Conservation (phyloP, 1,140 invertebrate genomes). For the Drosophila oshimai region DNA sequence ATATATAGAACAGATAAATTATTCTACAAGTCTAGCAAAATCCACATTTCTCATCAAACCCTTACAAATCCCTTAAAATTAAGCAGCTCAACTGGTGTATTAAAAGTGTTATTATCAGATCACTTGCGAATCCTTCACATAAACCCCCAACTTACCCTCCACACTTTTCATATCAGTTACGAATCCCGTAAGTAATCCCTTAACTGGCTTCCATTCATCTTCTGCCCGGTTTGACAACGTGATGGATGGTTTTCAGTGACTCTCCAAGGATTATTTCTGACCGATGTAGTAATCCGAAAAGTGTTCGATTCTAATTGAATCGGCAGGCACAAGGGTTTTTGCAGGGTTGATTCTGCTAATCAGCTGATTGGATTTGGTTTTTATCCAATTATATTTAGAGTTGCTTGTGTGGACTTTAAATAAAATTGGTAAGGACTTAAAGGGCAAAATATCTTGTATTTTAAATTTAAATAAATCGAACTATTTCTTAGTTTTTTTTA, state of each 20-base stretch:
- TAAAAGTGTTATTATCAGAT: constrained; percentile 9
- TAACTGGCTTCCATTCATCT: constrained; percentile 35
- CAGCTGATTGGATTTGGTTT: constrained; percentile 25
- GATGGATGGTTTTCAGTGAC: constrained; percentile 19
- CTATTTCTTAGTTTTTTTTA: too few relatives aligned
- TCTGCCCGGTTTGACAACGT: constrained; percentile 23
- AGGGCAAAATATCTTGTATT: background rate
- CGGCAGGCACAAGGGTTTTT: background rate
- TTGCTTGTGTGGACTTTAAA: background rate
- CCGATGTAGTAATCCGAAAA: constrained; percentile 12
- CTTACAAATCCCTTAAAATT: background rate
- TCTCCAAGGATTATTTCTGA: constrained; percentile 23
- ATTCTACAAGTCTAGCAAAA: too few relatives aligned
- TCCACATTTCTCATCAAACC: too few relatives aligned
- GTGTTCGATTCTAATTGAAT: constrained; percentile 19
- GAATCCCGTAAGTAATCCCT: constrained; percentile 20
- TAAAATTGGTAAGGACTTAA: background rate
- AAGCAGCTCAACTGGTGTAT: background rate
- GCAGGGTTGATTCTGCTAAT: constrained; percentile 26
- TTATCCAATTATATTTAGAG: constrained; percentile 1
- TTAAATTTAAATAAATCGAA: background rate
- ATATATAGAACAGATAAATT: background rate
- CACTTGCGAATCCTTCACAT: background rate
- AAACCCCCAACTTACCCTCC: background rate
- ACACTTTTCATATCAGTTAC: constrained; percentile 38